phyloP scores from a whole-genome alignment of 2,888 invertebrate species.

The Gonocerus acuteangulatus region DNA sequence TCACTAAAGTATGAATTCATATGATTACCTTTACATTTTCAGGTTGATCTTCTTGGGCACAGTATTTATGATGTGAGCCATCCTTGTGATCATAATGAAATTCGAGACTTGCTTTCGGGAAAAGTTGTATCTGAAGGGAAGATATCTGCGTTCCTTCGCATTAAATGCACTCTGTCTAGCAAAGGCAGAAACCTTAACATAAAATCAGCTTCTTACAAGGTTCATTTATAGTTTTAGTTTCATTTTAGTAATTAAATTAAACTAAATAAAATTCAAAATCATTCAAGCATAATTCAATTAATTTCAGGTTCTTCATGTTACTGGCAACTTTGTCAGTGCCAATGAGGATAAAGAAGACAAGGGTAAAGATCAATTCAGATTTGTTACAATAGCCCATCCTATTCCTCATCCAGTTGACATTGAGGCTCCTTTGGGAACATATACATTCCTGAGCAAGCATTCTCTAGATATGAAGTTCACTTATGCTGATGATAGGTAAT shows the following conservation, averaged over 20 bases:
- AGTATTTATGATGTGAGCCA: slow-evolving; percentile 90
- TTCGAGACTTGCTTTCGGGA: slow-evolving; percentile 55
- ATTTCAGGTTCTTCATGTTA: slow-evolving; percentile 77
- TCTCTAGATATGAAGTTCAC: slow-evolving; percentile 91
- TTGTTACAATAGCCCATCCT: slow-evolving; percentile 70
- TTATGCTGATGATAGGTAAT: slow-evolving; percentile 88
- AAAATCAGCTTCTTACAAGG: slow-evolving; percentile 93
- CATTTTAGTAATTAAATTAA: slow-evolving; percentile 1
- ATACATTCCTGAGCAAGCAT: slow-evolving; percentile 87
- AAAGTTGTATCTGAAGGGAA: slow-evolving; percentile 46
- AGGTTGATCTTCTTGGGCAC: slow-evolving; percentile 95
- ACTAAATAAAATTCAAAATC: not conserved
- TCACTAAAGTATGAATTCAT: too few relatives aligned
- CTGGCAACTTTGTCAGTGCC: slow-evolving; percentile 62
- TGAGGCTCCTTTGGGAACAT: slow-evolving; percentile 77
- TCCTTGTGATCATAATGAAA: slow-evolving; percentile 90
- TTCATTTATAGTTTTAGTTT: slow-evolving; percentile 43
- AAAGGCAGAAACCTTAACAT: slow-evolving; percentile 93
- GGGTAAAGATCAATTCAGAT: slow-evolving; percentile 43
- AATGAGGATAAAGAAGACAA: slow-evolving; percentile 19
- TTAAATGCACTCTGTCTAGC: slow-evolving; percentile 89
- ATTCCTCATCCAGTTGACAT: slow-evolving; percentile 87
- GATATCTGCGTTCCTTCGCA: slow-evolving; percentile 64
- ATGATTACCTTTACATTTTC: slow-evolving; percentile 42
- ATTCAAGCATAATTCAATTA: too few relatives aligned